Evolutionary conservation across 2,797 vertebrate genomes (phyloP), one percentile per base, ranked within the genome.

Genomic region (Microctenopoma steveboyesi): DNA sequence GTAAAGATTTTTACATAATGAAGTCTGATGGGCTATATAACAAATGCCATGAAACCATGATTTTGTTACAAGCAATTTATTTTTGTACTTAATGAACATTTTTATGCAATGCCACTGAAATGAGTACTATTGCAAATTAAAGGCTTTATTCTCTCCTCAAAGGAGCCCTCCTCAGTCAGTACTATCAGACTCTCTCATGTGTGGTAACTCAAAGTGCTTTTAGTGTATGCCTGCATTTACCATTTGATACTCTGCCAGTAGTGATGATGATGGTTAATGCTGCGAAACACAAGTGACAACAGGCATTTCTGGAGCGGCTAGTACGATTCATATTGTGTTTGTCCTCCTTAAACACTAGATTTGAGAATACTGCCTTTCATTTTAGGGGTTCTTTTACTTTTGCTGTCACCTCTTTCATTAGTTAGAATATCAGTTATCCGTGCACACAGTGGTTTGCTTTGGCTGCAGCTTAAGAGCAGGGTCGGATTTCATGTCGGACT

Each of bases 61-160:
- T 92, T 93, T 91, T 93, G 84, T 92, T 92, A 91, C 81, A 62
- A 92, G 88, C 82, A 67, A 85, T 91, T 93, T 93, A 93, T 93
- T 93, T 93, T 93, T 93, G 69, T 93, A 93, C 88, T 85, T 88
- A 64, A 69, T 64, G 57, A 90, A 84, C 28, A 42, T 88, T 91
- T 91, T 90, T 92, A 92, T 89, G 89, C 90, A 91, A 88, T 89
- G 86, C 68, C 68, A 70, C 81, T 76, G 65, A 84, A 84, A 79
- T 50, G 85, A 63, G 85, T 78, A 85, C 72, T 76, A 84, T 77
- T 88, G 79, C 86, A 88, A 88, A 86, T 85, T 60, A 67, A 79
- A 89, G 84, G 83, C 74, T 90, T 90, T 90, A 75, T 90, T 85
- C 81, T 86, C 75, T 84, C 76, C 85, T 78, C 45, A 72, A 69